phyloP scores from a whole-genome alignment of 2,888 invertebrate species.

The Lysandra coridon region DNA sequence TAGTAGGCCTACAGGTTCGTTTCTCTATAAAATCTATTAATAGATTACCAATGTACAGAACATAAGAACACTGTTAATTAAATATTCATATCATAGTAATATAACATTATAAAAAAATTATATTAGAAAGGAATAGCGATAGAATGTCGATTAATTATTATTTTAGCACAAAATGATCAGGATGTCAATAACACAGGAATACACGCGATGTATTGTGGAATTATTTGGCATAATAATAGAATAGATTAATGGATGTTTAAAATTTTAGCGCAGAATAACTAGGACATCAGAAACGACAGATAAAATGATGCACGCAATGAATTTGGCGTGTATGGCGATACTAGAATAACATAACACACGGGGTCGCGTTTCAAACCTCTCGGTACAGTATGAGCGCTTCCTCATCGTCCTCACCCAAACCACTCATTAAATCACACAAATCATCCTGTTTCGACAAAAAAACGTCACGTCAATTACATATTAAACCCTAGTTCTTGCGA shows the following conservation, averaged over 20 bases:
- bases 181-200: background rate
- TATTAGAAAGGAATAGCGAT: background rate
- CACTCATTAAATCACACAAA: constrained; percentile 81
- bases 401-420: constrained; percentile 80
- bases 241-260: background rate
- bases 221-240: background rate
- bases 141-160: background rate
- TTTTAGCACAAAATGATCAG: background rate
- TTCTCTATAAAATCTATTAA: background rate
- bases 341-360: constrained; percentile 33
- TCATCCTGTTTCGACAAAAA: constrained; percentile 78
- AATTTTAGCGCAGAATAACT: background rate
- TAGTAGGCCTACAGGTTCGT: too few relatives aligned
- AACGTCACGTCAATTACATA: constrained; percentile 47
- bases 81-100: background rate
- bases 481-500: constrained; percentile 3
- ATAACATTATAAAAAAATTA: background rate
- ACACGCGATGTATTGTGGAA: background rate
- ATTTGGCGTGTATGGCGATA: background rate
- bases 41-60: background rate
- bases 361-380: constrained; percentile 66
- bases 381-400: constrained; percentile 69
- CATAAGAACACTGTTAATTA: background rate
- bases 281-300: background rate
- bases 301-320: constrained; percentile 5